These are phyloP conservation scores for Dryobota labecula DNA, from an alignment of 2,888 invertebrate species.

Conservation along the genomic window DNA sequence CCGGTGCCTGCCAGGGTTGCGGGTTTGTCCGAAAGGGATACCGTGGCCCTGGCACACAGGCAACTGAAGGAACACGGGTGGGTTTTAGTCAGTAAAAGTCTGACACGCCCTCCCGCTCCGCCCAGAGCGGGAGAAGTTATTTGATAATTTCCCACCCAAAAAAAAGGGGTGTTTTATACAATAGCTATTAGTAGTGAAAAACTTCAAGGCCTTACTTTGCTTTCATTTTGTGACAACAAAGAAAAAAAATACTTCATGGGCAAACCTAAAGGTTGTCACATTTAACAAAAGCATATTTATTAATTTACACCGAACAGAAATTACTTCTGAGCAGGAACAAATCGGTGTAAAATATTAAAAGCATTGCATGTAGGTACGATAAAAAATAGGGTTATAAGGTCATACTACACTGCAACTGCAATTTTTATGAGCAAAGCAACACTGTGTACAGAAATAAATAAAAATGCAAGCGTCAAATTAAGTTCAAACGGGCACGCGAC, in stretches of 20 bases:
- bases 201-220: neutral
- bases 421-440: constrained; percentile 75
- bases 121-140: no score
- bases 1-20: no score
- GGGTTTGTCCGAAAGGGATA: no score
- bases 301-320: constrained; percentile 20
- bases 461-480: constrained; percentile 80
- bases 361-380: constrained; percentile 42
- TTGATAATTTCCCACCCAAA: no score
- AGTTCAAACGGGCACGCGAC: constrained; percentile 76
- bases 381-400: constrained; percentile 74
- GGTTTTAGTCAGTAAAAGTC: no score
- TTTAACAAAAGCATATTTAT: constrained; percentile 15
- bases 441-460: constrained; percentile 75
- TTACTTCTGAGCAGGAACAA: constrained; percentile 29
- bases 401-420: constrained; percentile 71
- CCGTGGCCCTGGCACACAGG: no score
- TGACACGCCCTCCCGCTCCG: no score
- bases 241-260: neutral
- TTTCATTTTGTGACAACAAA: neutral
- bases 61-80: no score
- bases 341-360: constrained; percentile 55
- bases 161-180: no score
- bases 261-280: neutral
- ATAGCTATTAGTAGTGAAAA: no score